Conservation (phyloP, 2,797 vertebrate species). For the Enoplosus armatus region DNA sequence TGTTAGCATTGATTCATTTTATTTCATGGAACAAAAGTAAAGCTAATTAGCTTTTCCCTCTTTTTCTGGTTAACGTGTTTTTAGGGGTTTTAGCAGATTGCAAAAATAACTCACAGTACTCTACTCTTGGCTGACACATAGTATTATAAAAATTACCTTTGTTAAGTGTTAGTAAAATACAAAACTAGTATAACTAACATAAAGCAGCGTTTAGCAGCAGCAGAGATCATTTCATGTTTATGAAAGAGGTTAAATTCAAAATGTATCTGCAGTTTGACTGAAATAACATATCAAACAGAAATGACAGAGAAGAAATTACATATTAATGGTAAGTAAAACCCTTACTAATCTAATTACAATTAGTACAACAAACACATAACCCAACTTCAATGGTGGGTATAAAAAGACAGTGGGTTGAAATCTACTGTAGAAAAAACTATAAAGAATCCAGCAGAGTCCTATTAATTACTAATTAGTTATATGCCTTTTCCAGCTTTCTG, state of each 20-base stretch:
- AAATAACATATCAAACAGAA: constrained; percentile 8
- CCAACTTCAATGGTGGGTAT: background rate
- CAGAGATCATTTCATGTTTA: background rate
- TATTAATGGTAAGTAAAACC: background rate
- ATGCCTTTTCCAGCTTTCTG: constrained; percentile 10
- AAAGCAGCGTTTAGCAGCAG: constrained; percentile 16
- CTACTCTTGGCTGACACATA: background rate
- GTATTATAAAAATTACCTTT: background rate
- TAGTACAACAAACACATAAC: background rate
- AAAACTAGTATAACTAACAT: background rate
- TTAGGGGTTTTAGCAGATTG: background rate
- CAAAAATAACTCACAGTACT: background rate
- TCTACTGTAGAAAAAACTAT: background rate
- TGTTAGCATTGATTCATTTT: background rate
- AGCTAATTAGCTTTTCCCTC: background rate
- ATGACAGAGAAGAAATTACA: background rate
- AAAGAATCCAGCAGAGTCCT: background rate
- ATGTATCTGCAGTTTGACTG: background rate
- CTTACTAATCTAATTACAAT: background rate
- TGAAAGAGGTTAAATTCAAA: background rate
- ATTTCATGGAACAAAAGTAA: background rate
- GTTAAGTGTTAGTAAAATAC: background rate
- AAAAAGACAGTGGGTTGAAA: background rate
- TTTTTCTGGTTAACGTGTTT: background rate
- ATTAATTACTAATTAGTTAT: constrained; percentile 8